Evolutionary conservation across 2,888 invertebrate species (phyloP), one percentile per base, ranked within the genome.

Genomic region (Callosobruchus maculatus): DNA sequence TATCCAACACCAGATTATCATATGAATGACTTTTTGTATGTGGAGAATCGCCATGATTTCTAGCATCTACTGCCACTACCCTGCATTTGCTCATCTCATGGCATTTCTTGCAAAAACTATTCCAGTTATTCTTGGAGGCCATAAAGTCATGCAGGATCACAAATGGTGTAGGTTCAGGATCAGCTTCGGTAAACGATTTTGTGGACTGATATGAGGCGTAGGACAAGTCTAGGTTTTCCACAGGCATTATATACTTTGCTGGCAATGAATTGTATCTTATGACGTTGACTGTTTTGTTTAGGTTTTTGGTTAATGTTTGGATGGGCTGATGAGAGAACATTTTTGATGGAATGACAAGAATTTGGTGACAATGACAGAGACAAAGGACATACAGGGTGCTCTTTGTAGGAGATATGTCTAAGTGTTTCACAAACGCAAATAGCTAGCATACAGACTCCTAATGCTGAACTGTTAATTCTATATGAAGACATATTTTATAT

Each of bases 21-120:
- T 97, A 97, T 26, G 89, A 90, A 87, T 96, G 94, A 0, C 91
- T 90, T 0, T 88, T 80, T 0, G 92, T 88, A 85, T 97, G 97
- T 0, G 95, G 93, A 83, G 97, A 97, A 78, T 97, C 96, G 0
- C 98, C 99, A 87, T 99, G 99, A 88, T 99, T 98, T 83, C 98
- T 90, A 4, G 95, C 94, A 88, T 99, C 99, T 26, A 97, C 90
- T 2, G 94, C 90, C 76, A 95, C 90, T 0, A 97, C 89, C 91
- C 92, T 87, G 89, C 94, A 84, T 90, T 89, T 80, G 90, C 90
- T 93, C 72, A 89, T 89, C 0, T 90, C 89, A 76, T 80, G 78
- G 67, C 78, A 79, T 68, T 77, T 82, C 77, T 94, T 96, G 0
- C 94, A 93, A n/a, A 97, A 86, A 30, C 92, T 90, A 80, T 93